Conservation (phyloP, 1,140 invertebrate genomes). For the Chrysomallon squamiferum region DNA sequence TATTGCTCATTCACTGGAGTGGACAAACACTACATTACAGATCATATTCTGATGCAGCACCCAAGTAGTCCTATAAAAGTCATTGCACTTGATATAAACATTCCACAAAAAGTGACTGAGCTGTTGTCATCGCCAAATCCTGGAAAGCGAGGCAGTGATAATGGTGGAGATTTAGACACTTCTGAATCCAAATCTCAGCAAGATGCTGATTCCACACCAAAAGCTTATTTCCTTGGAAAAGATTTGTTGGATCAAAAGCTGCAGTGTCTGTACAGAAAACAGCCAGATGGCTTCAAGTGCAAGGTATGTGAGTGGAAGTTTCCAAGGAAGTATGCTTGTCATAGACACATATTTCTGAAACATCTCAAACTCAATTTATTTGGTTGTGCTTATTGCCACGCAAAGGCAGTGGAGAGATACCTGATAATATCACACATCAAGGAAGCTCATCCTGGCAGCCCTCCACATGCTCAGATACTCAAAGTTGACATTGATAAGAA, state of each 20-base stretch:
- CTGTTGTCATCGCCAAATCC: conserved; percentile 11
- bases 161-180: too few relatives aligned
- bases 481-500: conserved; percentile 14
- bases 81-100: conserved; percentile 10
- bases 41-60: conserved; percentile 30
- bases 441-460: conserved; percentile 19
- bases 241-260: conserved; percentile 25
- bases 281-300: conserved; percentile 11
- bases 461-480: conserved; percentile 13
- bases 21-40: conserved; percentile 27
- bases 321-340: conserved; percentile 25
- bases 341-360: conserved; percentile 31
- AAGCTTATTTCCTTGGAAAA: conserved; percentile 21
- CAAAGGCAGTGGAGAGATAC: conserved; percentile 31
- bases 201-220: background rate
- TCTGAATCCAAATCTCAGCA: too few relatives aligned
- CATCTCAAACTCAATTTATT: conserved; percentile 31
- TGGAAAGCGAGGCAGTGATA: background rate
- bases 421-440: conserved; percentile 28
- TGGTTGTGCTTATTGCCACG: conserved; percentile 28
- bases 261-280: conserved; percentile 15
- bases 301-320: conserved; percentile 30
- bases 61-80: conserved; percentile 16
- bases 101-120: conserved; percentile 16
- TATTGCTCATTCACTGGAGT: conserved; percentile 29